These are phyloP conservation scores for Florisuga fusca DNA, from an alignment of 2,797 vertebrate species.

Conservation along the genomic window DNA sequence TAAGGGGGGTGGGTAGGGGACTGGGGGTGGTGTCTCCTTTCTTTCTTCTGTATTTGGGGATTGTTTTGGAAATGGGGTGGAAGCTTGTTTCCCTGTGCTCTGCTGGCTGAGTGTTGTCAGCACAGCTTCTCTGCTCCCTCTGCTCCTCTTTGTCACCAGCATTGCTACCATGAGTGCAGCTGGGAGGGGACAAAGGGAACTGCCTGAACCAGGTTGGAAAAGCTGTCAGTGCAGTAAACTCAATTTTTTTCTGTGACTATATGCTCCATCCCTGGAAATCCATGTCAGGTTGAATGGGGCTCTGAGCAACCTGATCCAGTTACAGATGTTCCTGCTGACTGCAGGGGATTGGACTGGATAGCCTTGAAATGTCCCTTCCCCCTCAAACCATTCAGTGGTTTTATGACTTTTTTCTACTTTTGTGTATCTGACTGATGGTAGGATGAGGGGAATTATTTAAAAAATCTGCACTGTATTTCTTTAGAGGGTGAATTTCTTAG, in stretches of 20 bases:
- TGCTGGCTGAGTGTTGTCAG: neutral
- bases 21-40: neutral
- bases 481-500: neutral
- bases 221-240: neutral
- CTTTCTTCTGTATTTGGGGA: neutral
- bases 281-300: accelerated
- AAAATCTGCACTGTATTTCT: neutral
- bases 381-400: neutral
- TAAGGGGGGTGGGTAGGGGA: too few species aligned
- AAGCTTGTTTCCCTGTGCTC: neutral
- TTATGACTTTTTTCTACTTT: neutral
- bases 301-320: accelerated
- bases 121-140: neutral
- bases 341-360: neutral
- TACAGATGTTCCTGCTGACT: accelerated
- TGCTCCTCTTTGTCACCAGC: neutral
- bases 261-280: neutral
- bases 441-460: neutral
- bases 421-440: neutral
- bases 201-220: neutral
- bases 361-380: neutral
- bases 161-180: neutral
- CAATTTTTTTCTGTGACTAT: neutral
- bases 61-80: neutral
- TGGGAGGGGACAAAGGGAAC: neutral